Percentiles rank a stretch among this genome's conserved stretches.
These are phyloP conservation scores for Hirundichthys speculiger DNA, from an alignment of 2,113 vertebrate species.

Conservation along the genomic window DNA sequence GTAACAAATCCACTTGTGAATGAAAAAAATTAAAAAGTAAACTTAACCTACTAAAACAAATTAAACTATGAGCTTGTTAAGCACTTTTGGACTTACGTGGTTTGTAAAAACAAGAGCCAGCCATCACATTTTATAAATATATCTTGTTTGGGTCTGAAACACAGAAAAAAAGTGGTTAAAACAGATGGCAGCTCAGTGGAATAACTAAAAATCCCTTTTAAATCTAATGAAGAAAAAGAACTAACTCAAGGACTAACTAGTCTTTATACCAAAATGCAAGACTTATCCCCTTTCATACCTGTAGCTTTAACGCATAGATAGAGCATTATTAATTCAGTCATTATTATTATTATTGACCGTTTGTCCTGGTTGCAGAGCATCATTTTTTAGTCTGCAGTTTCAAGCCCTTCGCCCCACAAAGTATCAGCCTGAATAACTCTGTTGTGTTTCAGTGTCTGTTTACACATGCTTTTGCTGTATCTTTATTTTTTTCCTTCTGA, in stretches of 20 bases:
- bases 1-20: too few relatives aligned
- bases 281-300: background rate
- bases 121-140: background rate
- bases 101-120: background rate
- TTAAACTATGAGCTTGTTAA: background rate
- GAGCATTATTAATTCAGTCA: conserved; percentile 14
- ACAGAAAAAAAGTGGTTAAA: too few relatives aligned
- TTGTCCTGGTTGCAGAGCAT: conserved; percentile 10
- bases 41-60: background rate
- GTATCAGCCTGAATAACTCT: conserved; percentile 12
- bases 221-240: background rate
- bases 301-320: background rate
- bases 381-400: conserved; percentile 5
- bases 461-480: conserved; percentile 2
- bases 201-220: background rate
- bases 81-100: too few relatives aligned
- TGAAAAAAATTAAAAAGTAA: background rate
- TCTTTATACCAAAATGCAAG: too few relatives aligned
- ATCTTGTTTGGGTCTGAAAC: too few relatives aligned
- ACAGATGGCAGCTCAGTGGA: too few relatives aligned
- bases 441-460: background rate
- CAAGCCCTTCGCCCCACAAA: conserved; percentile 25
- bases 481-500: background rate
- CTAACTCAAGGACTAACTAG: too few relatives aligned
- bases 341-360: conserved; percentile 32